Conservation (phyloP, 2,113 vertebrate genomes). For the Lophotis ruficrista region DNA sequence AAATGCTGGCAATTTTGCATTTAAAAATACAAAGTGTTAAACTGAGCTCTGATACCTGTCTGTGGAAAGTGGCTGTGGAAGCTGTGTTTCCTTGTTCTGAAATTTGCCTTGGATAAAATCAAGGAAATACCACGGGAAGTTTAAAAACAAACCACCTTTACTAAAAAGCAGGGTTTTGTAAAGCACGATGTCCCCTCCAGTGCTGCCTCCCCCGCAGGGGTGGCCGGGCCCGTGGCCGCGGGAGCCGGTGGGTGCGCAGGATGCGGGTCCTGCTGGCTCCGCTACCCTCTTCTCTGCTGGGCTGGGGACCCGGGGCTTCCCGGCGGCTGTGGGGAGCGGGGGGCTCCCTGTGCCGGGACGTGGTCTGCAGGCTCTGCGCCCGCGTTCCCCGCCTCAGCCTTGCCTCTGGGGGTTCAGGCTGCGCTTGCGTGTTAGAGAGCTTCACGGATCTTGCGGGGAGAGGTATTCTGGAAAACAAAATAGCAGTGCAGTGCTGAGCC, state of each 20-base stretch:
- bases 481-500: conserved; percentile 42
- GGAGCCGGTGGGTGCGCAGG: background rate
- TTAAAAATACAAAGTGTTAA: background rate
- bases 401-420: fast-evolving
- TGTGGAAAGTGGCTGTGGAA: background rate
- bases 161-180: background rate
- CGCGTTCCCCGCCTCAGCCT: fast-evolving
- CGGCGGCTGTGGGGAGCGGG: fast-evolving
- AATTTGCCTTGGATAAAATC: background rate
- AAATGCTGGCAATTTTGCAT: background rate
- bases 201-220: fast-evolving
- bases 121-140: background rate
- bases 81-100: background rate
- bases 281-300: background rate
- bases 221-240: fast-evolving
- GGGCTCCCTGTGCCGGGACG: fast-evolving
- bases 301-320: background rate
- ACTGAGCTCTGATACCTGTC: background rate
- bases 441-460: background rate
- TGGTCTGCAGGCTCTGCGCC: no score
- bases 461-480: conserved; percentile 34
- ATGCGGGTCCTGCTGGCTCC: background rate
- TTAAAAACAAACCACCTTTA: background rate
- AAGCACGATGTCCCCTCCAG: fast-evolving
- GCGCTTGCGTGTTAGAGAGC: background rate